Percentiles rank a stretch among this genome's conserved stretches.
These are phyloP conservation scores for Petrophora chlorosata DNA, from an alignment of 2,888 invertebrate species.

Conservation along the genomic window DNA sequence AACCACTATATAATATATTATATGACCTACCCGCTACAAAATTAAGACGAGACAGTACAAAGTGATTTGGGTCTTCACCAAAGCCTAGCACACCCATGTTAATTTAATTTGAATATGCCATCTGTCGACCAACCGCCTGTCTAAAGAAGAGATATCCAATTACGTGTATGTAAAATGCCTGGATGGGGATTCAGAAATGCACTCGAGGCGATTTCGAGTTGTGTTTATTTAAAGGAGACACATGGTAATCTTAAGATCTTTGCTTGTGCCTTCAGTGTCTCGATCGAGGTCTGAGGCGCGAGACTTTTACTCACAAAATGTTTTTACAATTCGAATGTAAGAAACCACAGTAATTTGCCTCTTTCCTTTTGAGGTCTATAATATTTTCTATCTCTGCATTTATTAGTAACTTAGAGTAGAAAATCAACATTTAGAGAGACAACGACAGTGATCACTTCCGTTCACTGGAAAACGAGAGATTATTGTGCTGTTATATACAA, in stretches of 20 bases:
- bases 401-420: no score
- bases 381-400: no score
- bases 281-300: neutral
- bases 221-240: constrained; percentile 32
- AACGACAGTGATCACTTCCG: no score
- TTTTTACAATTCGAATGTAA: no score
- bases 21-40: constrained; percentile 20
- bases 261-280: neutral
- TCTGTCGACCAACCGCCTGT: constrained; percentile 57
- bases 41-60: constrained; percentile 35
- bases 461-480: no score
- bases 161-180: constrained; percentile 57
- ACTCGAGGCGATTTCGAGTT: constrained; percentile 32
- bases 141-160: constrained; percentile 61
- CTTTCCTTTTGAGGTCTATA: no score
- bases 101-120: constrained; percentile 74
- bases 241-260: constrained; percentile 18
- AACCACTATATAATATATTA: no score
- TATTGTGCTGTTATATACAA: no score
- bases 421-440: no score
- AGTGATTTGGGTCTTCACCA: constrained; percentile 58
- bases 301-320: neutral
- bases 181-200: constrained; percentile 35
- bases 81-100: constrained; percentile 63
- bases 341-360: no score